Evolutionary conservation across 2,888 invertebrate species (phyloP).

Genomic region (Drosophila helvetica): DNA sequence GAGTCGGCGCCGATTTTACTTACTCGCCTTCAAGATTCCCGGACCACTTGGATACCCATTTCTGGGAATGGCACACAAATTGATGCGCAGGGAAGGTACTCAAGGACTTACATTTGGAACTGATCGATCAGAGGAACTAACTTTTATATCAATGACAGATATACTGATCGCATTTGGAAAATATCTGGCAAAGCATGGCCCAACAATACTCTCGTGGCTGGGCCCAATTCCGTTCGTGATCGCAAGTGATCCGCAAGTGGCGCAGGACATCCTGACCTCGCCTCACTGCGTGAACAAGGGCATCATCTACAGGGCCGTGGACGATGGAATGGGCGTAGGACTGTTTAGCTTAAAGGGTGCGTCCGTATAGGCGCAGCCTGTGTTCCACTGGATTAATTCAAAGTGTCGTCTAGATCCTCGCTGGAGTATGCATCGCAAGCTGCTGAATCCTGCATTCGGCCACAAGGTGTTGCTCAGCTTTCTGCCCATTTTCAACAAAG

Average conservation of each 20-base stretch:
- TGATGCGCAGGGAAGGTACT: conserved; percentile 76
- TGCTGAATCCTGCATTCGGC: conserved; percentile 81
- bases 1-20: conserved; percentile 78
- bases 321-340: conserved; percentile 78
- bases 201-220: conserved; percentile 77
- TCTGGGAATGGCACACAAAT: conserved; percentile 74
- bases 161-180: conserved; percentile 59
- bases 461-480: conserved; percentile 80
- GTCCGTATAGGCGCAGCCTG: background rate
- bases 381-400: background rate
- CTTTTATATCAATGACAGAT: conserved; percentile 52
- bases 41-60: conserved; percentile 81
- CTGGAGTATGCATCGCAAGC: conserved; percentile 80
- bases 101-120: background rate
- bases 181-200: conserved; percentile 66
- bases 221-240: conserved; percentile 81
- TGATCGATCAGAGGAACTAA: background rate
- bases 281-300: conserved; percentile 80
- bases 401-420: conserved; percentile 65
- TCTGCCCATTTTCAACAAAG: conserved; percentile 79
- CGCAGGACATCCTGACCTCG: conserved; percentile 80
- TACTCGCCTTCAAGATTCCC: conserved; percentile 71
- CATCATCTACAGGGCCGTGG: conserved; percentile 74
- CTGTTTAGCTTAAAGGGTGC: conserved; percentile 77
- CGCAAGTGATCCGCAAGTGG: conserved; percentile 74